Evolutionary conservation across 2,888 invertebrate species (phyloP), one percentile per base, ranked within the genome.

Genomic region (Cephus pygmeus): DNA sequence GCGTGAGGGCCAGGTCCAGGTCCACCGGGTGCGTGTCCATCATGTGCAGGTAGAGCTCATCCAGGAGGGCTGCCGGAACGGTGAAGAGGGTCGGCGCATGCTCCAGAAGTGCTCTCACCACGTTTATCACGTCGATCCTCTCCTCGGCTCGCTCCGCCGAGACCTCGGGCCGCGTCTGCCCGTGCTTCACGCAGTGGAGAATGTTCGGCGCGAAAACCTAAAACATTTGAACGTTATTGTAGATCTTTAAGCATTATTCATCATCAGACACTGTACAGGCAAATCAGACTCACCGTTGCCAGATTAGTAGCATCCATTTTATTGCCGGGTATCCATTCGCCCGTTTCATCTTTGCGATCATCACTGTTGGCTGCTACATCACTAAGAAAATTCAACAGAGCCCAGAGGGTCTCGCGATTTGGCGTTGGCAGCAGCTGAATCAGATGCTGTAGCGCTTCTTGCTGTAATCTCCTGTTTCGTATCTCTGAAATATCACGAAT

Each of bases 261-360:
- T 56, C 56, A 23, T 56, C 56, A 56, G 56, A 56, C 9, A 23
- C 56, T 23, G 9, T 23, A 56, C 56, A 23, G 56, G 23, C 56
- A 56, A 23, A 56, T 2, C 1, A 56, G 9, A 83, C 86, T 89
- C 83, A 91, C 91, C 0, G 98, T 98, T 0, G 98, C 98, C 81
- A 98, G 92, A 91, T 98, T 98, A 76, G 95, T 96, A 73, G 96
- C 95, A 91, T 98, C 97, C 98, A 98, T 98, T 93, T 97, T 97
- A 92, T 98, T 98, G 1, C 98, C 98, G 23, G 94, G 91, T 74
- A 95, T 82, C 87, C 92, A 91, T 84, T 94, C 93, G 33, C 93
- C 95, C 93, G 89, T 88, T 80, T 93, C 93, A 83, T 93, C 93
- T 79, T 93, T 92, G 76, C 92, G 92, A 90, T 97, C 97, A 73